phyloP scores from a whole-genome alignment of 2,888 invertebrate genomes.

The Drosophila anomelani region DNA sequence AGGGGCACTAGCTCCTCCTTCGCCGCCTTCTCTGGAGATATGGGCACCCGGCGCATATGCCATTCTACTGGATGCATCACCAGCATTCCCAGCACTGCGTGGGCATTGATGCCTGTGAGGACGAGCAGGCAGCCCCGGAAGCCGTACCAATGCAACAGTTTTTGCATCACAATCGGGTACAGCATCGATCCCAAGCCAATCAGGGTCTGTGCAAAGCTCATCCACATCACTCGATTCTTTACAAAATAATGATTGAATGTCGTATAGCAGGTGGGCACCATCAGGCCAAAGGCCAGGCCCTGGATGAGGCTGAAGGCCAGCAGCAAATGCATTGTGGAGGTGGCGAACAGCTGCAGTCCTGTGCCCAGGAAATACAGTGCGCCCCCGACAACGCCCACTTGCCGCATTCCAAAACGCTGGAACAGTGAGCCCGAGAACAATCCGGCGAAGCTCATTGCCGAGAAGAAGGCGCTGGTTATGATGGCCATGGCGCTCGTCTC shows the following conservation, averaged over 20 bases:
- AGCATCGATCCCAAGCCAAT: conserved; percentile 89
- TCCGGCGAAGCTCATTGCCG: conserved; percentile 86
- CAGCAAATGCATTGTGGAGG: conserved; percentile 87
- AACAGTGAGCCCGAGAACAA: conserved; percentile 89
- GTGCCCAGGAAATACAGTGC: conserved; percentile 88
- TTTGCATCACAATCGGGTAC: conserved; percentile 88
- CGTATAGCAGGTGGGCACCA: conserved; percentile 90
- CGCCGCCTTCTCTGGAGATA: conserved; percentile 70
- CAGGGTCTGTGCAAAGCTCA: conserved; percentile 90
- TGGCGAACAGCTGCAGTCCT: conserved; percentile 87
- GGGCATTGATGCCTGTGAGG: conserved; percentile 88
- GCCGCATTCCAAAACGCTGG: conserved; percentile 88
- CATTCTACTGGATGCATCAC: conserved; percentile 91
- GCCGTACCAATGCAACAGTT: conserved; percentile 87
- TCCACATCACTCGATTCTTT: conserved; percentile 89
- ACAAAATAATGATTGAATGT: conserved; percentile 91
- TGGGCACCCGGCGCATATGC: conserved; percentile 86
- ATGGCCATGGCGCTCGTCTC: conserved; percentile 90
- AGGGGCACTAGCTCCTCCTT: conserved; percentile 59
- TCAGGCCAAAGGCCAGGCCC: conserved; percentile 90
- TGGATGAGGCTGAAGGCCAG: conserved; percentile 88
- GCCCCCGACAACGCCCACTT: conserved; percentile 89
- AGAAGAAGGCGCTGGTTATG: conserved; percentile 88
- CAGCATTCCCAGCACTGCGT: conserved; percentile 89
- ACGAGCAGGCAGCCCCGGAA: conserved; percentile 89